Evolutionary conservation across 2,113 vertebrate species (phyloP).

Genomic region (Corythornis cristatus): DNA sequence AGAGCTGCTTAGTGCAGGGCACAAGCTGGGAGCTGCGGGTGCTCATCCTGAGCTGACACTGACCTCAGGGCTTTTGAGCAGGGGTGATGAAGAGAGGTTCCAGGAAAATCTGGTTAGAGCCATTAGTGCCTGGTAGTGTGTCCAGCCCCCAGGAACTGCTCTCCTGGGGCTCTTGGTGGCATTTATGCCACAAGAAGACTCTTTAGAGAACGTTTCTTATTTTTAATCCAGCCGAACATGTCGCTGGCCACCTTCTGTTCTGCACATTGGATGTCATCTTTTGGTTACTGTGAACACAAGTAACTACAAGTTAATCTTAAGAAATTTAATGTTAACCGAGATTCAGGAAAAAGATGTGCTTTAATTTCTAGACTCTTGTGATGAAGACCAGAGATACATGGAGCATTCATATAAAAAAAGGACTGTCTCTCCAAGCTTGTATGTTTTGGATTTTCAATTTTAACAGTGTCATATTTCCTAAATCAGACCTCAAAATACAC

Average conservation of each 20-base stretch:
- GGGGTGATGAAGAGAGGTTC: background rate
- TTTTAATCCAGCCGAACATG: background rate
- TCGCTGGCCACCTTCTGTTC: background rate
- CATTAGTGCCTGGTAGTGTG: background rate
- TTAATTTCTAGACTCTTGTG: background rate
- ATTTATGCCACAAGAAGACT: background rate
- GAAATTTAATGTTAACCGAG: background rate
- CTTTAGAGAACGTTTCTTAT: background rate
- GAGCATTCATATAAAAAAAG: background rate
- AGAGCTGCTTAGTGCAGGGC: fast-evolving
- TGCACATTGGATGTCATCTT: background rate
- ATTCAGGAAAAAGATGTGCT: background rate
- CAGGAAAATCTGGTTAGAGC: fast-evolving
- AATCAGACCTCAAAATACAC: background rate
- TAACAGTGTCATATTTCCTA: background rate
- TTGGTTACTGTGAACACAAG: background rate
- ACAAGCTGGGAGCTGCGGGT: background rate
- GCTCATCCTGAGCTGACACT: too few species aligned
- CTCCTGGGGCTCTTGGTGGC: background rate
- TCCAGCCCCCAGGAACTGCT: background rate
- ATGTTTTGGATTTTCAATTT: background rate
- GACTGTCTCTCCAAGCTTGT: background rate
- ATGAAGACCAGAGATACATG: background rate
- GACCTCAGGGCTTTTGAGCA: background rate
- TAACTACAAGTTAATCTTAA: background rate